Evolutionary conservation across 2,113 vertebrate species (phyloP), one percentile per base, ranked within the genome.

Genomic region (Ophiodon elongatus): DNA sequence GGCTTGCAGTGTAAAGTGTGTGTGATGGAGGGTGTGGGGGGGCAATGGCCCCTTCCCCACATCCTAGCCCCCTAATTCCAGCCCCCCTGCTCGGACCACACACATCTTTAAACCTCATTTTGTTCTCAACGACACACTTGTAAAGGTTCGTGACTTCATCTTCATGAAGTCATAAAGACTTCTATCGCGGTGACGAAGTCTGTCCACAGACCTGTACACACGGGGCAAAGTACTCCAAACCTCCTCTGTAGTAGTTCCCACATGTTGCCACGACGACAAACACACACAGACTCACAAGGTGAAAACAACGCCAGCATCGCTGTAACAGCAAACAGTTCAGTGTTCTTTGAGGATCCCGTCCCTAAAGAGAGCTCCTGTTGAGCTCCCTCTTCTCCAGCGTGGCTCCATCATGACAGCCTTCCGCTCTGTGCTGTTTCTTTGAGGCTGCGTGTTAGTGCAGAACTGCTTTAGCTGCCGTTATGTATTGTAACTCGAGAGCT

Each of bases 311-410:
- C 19, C 47, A 50, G 17, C 47, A 50, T 50, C 6, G 47, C 47
- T 50, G 47, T 50, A 63, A 47, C 45, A 73, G 29, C 41, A 84
- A 70, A 62, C 43, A 11, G 68, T 37, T 21, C 8, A 52, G 54
- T 33, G 79, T 63, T 73, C 52, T 77, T 62, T 73, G 62, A 82
- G 45, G 23, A 63, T 23, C 29, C 57, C 52, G 60, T 68, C 35
- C 69, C 25, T 57, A 8, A 33, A 64, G 29, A 45, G 37, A 33
- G 56, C 45, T 52, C 3, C 45, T 41, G 4, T 31, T 71, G 59
- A 43, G 37, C 3, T 57, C 56, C 74, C 71, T 69, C 33, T 41
- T 27, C 56, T 69, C 47, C 27, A 23, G 27, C 17, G 23, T 14
- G 9, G 15, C 25, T 50, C 17, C 45, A 7, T 33, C 50, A 33